Base-by-base conservation (phyloP, 2,888 invertebrate species). In the Philereme transversata region DNA sequence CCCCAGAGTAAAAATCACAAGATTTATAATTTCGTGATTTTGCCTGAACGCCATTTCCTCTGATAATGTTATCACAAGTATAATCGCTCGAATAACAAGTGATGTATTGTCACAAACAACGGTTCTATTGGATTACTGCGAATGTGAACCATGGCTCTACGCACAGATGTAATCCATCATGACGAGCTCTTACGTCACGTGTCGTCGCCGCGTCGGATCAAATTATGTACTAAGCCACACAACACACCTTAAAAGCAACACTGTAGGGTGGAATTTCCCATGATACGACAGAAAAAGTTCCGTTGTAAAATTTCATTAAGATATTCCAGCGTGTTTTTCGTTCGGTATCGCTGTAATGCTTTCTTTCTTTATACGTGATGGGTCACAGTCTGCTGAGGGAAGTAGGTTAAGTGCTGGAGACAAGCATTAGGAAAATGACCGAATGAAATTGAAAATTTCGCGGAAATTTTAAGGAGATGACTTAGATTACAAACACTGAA, bases 161-260 rank as follows among this genome's bases (percentile, higher is more conserved):
- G 48, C 69, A 64, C 85, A 84, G 78, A 79, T 83, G 84, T 75
- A 72, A 82, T 83, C 78, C 74, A 73, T 84, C 84, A 79, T 73
- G 72, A 68, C 70, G 70, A 57, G 62, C 69, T 69, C 65, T 71
- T 69, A 70, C 74, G 72, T 72, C 73, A 67, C 75, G 51, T 64
- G 67, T 69, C 72, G 76, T 77, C 77, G 65, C 65, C 74, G 53
- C 61, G 63, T 62, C 72, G 71, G 74, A 81, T 82, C 78, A 72
- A 69, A 77, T 82, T 79, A 72, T 76, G 70, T 72, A 60, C 69
- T 50, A 59, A 57, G 64, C 70, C 46, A 43, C 52, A 64, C 59
- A 57, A 50, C 38, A 61, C 48, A 60, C 62, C 67, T 62, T 81
- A 76, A 65, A 8, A 4, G 40, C 0, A 5, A 5, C 5, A 8